phyloP scores from a whole-genome alignment of 2,797 vertebrate species.

The Chrysocyon brachyurus region DNA sequence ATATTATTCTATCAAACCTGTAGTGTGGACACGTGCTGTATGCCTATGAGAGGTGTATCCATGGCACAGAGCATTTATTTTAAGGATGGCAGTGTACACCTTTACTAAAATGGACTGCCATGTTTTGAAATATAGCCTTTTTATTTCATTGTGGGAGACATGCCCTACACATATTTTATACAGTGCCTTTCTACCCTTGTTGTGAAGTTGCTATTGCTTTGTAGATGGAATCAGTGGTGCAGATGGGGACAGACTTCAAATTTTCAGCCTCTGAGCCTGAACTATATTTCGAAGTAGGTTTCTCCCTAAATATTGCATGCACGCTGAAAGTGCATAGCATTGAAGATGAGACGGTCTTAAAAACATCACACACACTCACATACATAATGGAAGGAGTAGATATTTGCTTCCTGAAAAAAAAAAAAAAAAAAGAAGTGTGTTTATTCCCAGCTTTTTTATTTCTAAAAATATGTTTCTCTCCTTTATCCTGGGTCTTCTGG shows the following conservation, averaged over 20 bases:
- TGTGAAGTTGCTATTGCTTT: constrained; percentile 24
- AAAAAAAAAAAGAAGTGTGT: background rate
- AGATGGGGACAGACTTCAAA: constrained; percentile 25
- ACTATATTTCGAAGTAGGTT: background rate
- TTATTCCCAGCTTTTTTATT: background rate
- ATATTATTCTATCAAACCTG: background rate
- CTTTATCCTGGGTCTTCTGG: background rate
- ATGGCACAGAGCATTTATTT: background rate
- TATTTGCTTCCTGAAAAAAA: background rate
- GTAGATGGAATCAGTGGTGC: background rate
- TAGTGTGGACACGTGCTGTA: background rate
- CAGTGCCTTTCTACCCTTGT: background rate
- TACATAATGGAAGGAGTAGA: background rate
- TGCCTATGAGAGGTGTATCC: background rate
- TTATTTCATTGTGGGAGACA: background rate
- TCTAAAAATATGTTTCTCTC: constrained; percentile 25
- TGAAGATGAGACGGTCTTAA: constrained; percentile 30
- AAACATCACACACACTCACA: background rate
- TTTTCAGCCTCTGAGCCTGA: background rate
- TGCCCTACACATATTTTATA: background rate
- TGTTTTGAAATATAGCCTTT: constrained; percentile 62
- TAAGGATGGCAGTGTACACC: constrained; percentile 2
- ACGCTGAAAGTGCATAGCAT: background rate
- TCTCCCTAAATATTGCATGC: background rate
- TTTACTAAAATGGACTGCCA: constrained; percentile 36